Conservation (phyloP, 2,888 invertebrate species). For the Leptogaster cylindrica region DNA sequence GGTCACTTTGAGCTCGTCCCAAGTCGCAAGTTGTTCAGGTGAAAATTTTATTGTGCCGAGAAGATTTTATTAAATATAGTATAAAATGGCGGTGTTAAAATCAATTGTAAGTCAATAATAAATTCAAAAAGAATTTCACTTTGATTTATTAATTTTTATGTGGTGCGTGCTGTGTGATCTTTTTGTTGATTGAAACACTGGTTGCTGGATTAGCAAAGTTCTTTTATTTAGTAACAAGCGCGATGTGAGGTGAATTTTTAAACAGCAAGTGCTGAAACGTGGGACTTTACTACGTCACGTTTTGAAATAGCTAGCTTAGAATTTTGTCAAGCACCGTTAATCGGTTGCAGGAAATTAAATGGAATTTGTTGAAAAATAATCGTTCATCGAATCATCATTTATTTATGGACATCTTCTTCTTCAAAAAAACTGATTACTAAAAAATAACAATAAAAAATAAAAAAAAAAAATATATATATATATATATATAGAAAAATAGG, state of each 20-base stretch:
- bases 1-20: constrained; percentile 42
- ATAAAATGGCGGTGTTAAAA: neutral
- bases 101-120: constrained; percentile 3
- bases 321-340: too few relatives aligned
- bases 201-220: neutral
- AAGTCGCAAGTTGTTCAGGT: neutral
- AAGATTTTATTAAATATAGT: neutral
- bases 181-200: neutral
- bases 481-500: too few relatives aligned
- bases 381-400: too few relatives aligned
- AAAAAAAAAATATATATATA: too few relatives aligned
- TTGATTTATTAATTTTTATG: neutral
- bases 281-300: too few relatives aligned
- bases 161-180: neutral
- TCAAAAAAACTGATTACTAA: too few relatives aligned
- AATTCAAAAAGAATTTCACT: constrained; percentile 1
- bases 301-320: too few relatives aligned
- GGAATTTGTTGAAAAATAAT: too few relatives aligned
- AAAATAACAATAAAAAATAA: too few relatives aligned
- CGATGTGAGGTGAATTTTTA: constrained; percentile 24
- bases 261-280: too few relatives aligned
- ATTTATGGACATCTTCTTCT: too few relatives aligned
- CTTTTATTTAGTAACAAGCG: neutral
- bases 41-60: neutral
- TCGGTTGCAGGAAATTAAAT: too few relatives aligned